A percentile compares a stretch with the other conserved stretches of the same genome.
phyloP scores from a whole-genome alignment of 64 coral and sea anemone species.

The Trachythela sp. region DNA sequence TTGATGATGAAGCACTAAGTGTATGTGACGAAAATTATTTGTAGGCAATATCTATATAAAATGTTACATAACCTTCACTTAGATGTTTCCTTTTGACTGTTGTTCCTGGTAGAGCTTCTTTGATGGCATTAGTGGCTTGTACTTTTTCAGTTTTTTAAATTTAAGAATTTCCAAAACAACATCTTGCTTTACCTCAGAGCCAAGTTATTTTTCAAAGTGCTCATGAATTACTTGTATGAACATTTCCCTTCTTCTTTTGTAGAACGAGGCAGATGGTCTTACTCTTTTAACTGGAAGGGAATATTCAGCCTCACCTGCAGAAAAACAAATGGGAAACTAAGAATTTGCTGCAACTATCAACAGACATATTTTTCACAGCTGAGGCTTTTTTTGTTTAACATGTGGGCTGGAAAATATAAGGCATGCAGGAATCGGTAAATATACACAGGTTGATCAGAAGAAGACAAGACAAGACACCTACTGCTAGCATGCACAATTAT shows the following conservation, averaged over 20 bases:
- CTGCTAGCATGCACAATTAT: no score
- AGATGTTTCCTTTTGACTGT: background rate
- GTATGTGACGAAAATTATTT: background rate
- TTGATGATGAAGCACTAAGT: background rate
- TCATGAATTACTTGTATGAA: background rate
- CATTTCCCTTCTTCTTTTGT: background rate
- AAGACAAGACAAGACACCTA: no score
- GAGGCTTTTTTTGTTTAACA: no score
- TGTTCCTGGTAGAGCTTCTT: background rate
- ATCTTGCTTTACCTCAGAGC: background rate
- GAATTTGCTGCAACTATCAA: no score
- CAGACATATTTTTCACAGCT: no score
- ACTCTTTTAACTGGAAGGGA: no score
- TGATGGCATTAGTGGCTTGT: background rate
- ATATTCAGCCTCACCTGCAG: no score
- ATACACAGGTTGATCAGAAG: no score
- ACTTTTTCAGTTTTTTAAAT: background rate
- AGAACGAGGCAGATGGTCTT: background rate
- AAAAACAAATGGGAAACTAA: no score
- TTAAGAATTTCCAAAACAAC: background rate
- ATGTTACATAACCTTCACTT: background rate
- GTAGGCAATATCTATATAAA: background rate
- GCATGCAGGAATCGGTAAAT: no score
- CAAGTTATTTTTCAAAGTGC: background rate
- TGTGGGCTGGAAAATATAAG: no score